Percentiles rank a stretch among this genome's conserved stretches.
phyloP scores from a whole-genome alignment of 2,888 invertebrate species.

The Agrochola circellaris region DNA sequence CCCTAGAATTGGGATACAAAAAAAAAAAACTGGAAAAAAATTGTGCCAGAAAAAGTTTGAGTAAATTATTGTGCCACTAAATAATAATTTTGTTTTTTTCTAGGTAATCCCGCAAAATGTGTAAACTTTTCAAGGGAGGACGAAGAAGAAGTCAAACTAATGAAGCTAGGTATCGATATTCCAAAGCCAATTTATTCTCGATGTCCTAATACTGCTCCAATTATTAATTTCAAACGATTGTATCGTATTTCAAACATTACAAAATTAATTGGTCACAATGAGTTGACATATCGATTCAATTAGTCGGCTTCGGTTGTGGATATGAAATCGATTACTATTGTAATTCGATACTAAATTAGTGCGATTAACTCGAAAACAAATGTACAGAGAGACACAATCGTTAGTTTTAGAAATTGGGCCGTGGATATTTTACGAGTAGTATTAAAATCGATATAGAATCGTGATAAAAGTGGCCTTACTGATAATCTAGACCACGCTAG shows the following conservation, averaged over 20 bases:
- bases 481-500: conserved; percentile 3
- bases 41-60: background rate
- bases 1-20: too few relatives aligned
- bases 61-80: background rate
- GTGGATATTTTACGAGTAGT: conserved; percentile 5
- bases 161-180: conserved; percentile 27
- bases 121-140: conserved; percentile 4
- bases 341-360: conserved; percentile 33
- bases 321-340: conserved; percentile 38
- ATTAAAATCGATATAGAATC: background rate
- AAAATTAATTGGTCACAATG: conserved; percentile 42
- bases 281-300: conserved; percentile 46
- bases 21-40: too few relatives aligned
- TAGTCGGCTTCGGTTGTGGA: conserved; percentile 24
- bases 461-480: conserved; percentile 12
- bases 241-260: conserved; percentile 15
- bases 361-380: conserved; percentile 27
- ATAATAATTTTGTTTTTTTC: conserved; percentile 4
- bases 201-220: conserved; percentile 1
- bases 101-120: conserved; percentile 14
- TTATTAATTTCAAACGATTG: conserved; percentile 25
- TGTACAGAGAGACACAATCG: background rate
- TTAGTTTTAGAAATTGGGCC: conserved; percentile 27
- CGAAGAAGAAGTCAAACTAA: background rate
- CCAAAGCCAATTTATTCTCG: background rate